Evolutionary conservation across 1,140 invertebrate genomes (phyloP).

Genomic region (Cataglyphis hispanica): DNA sequence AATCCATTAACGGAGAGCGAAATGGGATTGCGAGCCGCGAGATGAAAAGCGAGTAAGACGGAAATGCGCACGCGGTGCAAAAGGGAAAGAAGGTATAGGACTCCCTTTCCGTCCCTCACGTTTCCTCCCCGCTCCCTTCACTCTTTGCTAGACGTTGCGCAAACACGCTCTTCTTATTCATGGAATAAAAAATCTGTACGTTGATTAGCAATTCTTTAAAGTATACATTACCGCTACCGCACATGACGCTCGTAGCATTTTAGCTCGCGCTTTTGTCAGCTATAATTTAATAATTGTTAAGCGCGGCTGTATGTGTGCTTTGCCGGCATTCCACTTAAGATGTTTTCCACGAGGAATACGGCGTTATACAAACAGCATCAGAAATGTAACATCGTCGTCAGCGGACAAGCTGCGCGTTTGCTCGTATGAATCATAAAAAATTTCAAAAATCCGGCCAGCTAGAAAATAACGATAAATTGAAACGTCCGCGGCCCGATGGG

Average conservation of each 20-base stretch:
- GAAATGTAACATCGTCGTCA: not conserved
- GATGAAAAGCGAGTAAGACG: conserved; percentile 62
- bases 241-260: not conserved
- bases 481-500: conserved; percentile 43
- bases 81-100: not conserved
- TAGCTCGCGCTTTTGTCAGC: conserved; percentile 14
- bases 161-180: conserved; percentile 60
- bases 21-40: conserved; percentile 51
- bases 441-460: conserved; percentile 51
- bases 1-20: conserved; percentile 56
- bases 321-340: conserved; percentile 34
- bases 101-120: no score
- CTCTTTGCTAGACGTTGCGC: conserved; percentile 29
- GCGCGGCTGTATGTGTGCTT: not conserved
- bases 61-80: conserved; percentile 22
- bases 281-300: conserved; percentile 58
- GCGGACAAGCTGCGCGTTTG: not conserved
- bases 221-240: conserved; percentile 17
- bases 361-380: conserved; percentile 20
- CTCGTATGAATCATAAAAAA: conserved; percentile 1
- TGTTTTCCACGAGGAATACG: not conserved
- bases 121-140: no score
- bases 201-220: conserved; percentile 61
- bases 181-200: conserved; percentile 53
- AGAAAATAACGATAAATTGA: conserved; percentile 63